Base-by-base conservation (phyloP, 2,888 invertebrate species). In the Cyclophora albipunctata region DNA sequence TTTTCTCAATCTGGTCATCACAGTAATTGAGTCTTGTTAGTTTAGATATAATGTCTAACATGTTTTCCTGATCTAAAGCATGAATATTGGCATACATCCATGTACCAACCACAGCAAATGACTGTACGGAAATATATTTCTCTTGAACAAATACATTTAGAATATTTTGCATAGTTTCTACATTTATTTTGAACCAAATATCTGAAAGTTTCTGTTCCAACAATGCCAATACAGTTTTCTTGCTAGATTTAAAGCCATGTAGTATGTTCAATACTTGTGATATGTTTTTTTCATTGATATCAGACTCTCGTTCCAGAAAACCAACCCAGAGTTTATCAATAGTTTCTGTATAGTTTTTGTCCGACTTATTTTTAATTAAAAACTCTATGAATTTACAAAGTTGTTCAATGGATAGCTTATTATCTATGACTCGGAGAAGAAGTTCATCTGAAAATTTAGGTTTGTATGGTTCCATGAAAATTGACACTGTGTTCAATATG, bases 241-340 rank as follows among this genome's bases (percentile, higher is more conserved):
- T 90, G 62, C 93, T 93, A 48, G 84, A 82, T 65, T 90, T 90
- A 20, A 93, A 78, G 34, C 90, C 83, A 42, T 90, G 89, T 34
- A 93, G 66, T 40, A 91, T 20, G 20, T 20, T 20, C 20, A 20
- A 20, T 20, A 20, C 20, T 20, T 20, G 20, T 20, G 20, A 20
- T 20, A 20, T 20, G 20, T 92, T 92, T 5, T 74, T 75, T 51
- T 89, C 89, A 71, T 89, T 78, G 42, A 94, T 91, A 35, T 91
- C 89, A 40, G 81, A 69, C 60, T 91, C 90, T 50, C 86, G 88
- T 53, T 90, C 90, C 33, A 90, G 75, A 61, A 94, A 89, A 5
- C 92, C 93, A 52, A 91, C 82, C 93, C 93, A 94, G 42, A 93
- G 73, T 67, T 91, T 91, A 60, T 94, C 93, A 51, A 92, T 84